These are phyloP conservation scores for Cryptophagus acutangulus DNA, from an alignment of 2,888 invertebrate species.

Conservation along the genomic window DNA sequence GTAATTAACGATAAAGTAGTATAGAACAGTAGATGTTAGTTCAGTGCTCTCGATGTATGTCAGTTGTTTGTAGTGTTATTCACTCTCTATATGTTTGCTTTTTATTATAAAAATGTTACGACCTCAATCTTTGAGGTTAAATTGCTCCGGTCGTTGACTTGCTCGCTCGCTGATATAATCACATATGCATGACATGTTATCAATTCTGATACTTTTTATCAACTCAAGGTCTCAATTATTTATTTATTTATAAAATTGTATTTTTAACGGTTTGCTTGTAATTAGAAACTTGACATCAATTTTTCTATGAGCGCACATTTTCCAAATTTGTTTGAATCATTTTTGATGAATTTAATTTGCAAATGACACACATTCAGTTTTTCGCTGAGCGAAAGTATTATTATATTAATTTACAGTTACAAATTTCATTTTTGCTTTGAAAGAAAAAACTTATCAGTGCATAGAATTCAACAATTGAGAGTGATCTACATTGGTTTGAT, in stretches of 20 bases:
- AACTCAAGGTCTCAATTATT: conserved; percentile 35
- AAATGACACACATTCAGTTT: too few species aligned
- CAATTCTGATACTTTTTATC: conserved; percentile 32
- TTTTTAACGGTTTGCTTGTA: background rate
- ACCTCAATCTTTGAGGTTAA: conserved; percentile 70
- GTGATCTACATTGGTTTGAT: too few species aligned
- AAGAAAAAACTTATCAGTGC: too few species aligned
- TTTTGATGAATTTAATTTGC: too few species aligned
- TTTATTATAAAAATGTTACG: conserved; percentile 40
- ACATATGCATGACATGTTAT: conserved; percentile 26
- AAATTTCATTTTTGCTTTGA: too few species aligned
- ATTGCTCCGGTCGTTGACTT: conserved; percentile 48
- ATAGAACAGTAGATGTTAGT: conserved; percentile 27
- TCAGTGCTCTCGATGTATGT: conserved; percentile 47
- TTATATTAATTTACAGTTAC: too few species aligned
- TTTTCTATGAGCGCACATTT: too few species aligned
- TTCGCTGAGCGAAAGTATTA: too few species aligned
- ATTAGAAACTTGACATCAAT: conserved; percentile 8
- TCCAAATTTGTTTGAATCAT: too few species aligned
- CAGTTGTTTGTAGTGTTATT: conserved; percentile 40
- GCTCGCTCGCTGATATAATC: conserved; percentile 34
- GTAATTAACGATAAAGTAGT: background rate
- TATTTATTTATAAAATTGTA: conserved; percentile 19
- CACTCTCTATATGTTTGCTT: conserved; percentile 4
- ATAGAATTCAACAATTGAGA: too few species aligned